Percentiles rank a stretch among this genome's conserved stretches.
These are phyloP conservation scores for Taurulus bubalis DNA, from an alignment of 2,113 vertebrate species.

Conservation along the genomic window DNA sequence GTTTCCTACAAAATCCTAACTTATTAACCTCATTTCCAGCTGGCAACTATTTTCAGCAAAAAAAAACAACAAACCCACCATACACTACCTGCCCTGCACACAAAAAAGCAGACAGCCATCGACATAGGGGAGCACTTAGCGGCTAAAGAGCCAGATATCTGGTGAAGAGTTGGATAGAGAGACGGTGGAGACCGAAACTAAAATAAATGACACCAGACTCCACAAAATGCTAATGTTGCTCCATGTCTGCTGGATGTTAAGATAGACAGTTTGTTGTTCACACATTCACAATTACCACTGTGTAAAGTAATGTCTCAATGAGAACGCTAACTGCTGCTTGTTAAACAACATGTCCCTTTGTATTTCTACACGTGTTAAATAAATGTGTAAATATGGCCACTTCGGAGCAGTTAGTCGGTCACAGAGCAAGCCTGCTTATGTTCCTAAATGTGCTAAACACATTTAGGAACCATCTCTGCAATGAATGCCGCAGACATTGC, in stretches of 20 bases:
- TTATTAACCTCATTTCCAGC: neutral
- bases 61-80: neutral
- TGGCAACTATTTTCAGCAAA: neutral
- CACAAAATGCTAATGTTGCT: neutral
- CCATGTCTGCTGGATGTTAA: neutral
- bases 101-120: neutral
- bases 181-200: neutral
- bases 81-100: neutral
- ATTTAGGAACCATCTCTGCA: neutral
- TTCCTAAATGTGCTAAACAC: conserved; percentile 15
- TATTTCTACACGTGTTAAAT: neutral
- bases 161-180: neutral
- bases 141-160: neutral
- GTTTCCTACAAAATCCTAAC: neutral
- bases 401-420: neutral
- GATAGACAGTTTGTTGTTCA: neutral
- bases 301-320: neutral
- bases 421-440: neutral
- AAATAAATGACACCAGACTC: neutral
- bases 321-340: neutral
- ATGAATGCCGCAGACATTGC: neutral
- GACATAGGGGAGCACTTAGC: neutral
- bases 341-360: neutral
- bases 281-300: neutral
- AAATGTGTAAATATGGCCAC: neutral